A percentile compares a stretch with the other conserved stretches of the same genome.
These are phyloP conservation scores for Mixornis gularis DNA, from an alignment of 2,113 vertebrate species.

Conservation along the genomic window DNA sequence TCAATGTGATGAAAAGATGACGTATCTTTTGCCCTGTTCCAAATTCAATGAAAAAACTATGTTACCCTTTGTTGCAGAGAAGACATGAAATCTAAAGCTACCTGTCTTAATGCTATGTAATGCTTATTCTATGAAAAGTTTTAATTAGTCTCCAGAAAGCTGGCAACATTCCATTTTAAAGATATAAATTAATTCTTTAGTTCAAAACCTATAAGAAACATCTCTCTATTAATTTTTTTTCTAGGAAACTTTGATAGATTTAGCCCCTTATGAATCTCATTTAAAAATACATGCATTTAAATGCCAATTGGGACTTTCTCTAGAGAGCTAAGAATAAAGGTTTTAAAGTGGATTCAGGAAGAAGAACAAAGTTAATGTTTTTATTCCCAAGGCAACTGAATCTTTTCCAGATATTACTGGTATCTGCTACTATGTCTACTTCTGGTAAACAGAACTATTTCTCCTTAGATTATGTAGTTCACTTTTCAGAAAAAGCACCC, in stretches of 20 bases:
- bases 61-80: neutral
- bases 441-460: slow-evolving; percentile 8
- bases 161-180: slow-evolving; percentile 22
- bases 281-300: slow-evolving; percentile 8
- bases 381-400: slow-evolving; percentile 8
- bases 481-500: neutral
- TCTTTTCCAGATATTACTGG: neutral
- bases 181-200: neutral
- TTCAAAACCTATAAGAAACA: neutral
- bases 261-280: neutral
- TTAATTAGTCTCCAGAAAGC: neutral
- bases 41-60: neutral
- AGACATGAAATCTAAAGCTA: neutral
- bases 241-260: neutral
- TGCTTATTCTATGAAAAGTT: neutral
- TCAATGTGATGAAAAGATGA: neutral
- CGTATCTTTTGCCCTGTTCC: neutral
- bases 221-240: neutral
- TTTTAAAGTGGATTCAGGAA: slow-evolving; percentile 18
- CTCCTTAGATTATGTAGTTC: neutral
- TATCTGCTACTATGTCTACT: neutral
- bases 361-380: slow-evolving; percentile 22
- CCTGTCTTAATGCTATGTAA: neutral
- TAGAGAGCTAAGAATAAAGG: neutral
- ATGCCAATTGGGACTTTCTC: neutral